Percentiles rank a stretch among this genome's conserved stretches.
Evolutionary conservation across 2,113 vertebrate genomes (phyloP).

Genomic region (Notiomystis cincta): DNA sequence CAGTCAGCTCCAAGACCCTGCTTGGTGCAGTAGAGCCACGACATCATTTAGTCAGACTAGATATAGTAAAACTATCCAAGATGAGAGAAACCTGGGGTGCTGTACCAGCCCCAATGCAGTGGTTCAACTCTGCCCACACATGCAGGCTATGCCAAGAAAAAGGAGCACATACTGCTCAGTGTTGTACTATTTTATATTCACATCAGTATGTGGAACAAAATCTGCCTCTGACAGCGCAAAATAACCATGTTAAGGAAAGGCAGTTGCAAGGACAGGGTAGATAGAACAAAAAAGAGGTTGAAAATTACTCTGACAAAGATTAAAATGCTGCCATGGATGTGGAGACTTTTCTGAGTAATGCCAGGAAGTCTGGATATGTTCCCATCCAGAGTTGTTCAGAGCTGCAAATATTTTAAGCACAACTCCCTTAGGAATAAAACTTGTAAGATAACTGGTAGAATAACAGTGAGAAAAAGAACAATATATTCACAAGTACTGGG

Average conservation of each 20-base stretch:
- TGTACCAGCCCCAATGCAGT: not conserved
- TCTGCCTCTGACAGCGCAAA: not conserved
- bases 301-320: not conserved
- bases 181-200: not conserved
- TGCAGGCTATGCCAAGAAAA: not conserved
- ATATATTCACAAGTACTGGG: not conserved
- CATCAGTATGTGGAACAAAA: not conserved
- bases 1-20: not conserved
- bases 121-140: not conserved
- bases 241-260: not conserved
- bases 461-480: not conserved
- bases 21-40: not conserved
- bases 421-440: not conserved
- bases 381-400: not conserved
- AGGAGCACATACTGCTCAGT: not conserved
- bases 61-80: not conserved
- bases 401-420: not conserved
- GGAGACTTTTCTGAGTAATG: not conserved
- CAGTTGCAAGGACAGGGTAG: not conserved
- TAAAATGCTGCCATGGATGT: not conserved
- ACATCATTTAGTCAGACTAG: not conserved
- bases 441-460: slow-evolving; percentile 1
- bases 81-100: not conserved
- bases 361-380: not conserved
- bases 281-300: not conserved